A percentile compares a stretch with the other conserved stretches of the same genome.
These are phyloP conservation scores for Myotis lucifugus DNA, from an alignment of 2,113 vertebrate genomes.

Conservation along the genomic window DNA sequence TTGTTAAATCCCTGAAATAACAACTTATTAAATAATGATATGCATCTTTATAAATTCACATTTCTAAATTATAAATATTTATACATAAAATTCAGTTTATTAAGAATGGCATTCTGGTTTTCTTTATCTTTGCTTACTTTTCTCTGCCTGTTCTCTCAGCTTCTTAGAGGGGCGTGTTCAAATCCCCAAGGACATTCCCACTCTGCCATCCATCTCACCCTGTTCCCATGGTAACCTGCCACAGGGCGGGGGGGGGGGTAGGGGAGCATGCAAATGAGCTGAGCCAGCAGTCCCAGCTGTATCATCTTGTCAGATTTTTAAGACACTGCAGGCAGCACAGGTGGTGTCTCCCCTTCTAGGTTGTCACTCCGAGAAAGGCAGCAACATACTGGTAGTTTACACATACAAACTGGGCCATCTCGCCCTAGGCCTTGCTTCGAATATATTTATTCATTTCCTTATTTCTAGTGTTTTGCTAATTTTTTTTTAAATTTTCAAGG, in stretches of 20 bases:
- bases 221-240: neutral
- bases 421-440: neutral
- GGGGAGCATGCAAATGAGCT: rapidly evolving
- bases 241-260: rapidly evolving
- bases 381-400: neutral
- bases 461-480: neutral
- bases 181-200: neutral
- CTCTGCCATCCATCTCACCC: neutral
- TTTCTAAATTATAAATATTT: no score
- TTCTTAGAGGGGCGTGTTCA: neutral
- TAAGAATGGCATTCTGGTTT: neutral
- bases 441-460: neutral
- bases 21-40: neutral
- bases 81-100: neutral
- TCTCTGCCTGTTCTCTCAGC: neutral
- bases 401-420: neutral
- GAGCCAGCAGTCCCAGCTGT: neutral
- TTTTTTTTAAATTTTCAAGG: neutral
- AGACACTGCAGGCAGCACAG: neutral
- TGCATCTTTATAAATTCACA: neutral
- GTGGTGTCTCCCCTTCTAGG: neutral
- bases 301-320: neutral
- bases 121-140: neutral
- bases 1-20: no score
- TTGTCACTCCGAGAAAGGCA: no score